Conservation (phyloP, 2,888 invertebrate species). For the Stegana nigrithorax region DNA sequence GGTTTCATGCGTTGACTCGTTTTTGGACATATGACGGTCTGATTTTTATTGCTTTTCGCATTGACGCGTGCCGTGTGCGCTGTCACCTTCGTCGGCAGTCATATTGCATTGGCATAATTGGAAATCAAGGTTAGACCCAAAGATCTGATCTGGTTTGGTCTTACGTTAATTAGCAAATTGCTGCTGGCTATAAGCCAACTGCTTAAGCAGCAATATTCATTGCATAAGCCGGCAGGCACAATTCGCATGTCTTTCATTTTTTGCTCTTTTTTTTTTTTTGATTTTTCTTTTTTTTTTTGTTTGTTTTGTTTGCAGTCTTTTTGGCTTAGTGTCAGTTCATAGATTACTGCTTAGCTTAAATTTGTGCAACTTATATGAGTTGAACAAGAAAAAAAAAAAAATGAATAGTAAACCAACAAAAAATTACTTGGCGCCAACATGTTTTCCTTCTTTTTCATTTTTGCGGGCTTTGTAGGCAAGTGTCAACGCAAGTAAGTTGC, state of each 20-base stretch:
- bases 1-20: slow-evolving; percentile 31
- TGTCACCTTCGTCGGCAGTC: too few relatives aligned
- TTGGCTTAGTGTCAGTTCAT: background rate
- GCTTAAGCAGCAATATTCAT: too few relatives aligned
- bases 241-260: too few relatives aligned
- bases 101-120: slow-evolving; percentile 1
- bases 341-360: background rate
- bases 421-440: slow-evolving; percentile 20
- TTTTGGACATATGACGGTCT: slow-evolving; percentile 30
- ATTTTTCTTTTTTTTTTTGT: too few relatives aligned
- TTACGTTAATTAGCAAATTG: background rate
- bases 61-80: slow-evolving; percentile 1
- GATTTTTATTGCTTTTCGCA: slow-evolving; percentile 28
- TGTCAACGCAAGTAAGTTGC: slow-evolving; percentile 28
- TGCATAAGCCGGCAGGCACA: too few relatives aligned
- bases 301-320: background rate
- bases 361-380: background rate
- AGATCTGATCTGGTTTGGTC: background rate
- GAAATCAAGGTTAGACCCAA: background rate
- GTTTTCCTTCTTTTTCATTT: background rate
- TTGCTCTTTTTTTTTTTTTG: too few relatives aligned
- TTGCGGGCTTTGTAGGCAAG: background rate
- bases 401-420: background rate
- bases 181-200: too few relatives aligned
- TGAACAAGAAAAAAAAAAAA: too few relatives aligned